A percentile compares a stretch with the other conserved stretches of the same genome.
Evolutionary conservation across 2,113 vertebrate species (phyloP).

Genomic region (Perognathus longimembris): DNA sequence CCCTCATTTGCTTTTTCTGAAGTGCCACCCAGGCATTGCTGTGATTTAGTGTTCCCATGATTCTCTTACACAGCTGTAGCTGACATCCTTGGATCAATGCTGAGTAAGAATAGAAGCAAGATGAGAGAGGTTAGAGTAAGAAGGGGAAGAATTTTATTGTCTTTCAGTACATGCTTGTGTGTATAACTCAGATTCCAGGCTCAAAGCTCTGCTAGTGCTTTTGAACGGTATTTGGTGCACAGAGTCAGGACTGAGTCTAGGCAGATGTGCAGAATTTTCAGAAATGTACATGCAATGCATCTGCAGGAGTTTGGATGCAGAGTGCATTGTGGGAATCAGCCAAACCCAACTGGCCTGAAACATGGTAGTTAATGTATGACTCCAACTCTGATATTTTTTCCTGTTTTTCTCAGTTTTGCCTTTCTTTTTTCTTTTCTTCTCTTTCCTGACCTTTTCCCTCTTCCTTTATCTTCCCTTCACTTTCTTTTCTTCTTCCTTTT

Average conservation of each 20-base stretch:
- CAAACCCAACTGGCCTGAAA: background rate
- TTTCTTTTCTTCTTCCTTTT: no score
- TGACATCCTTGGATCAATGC: background rate
- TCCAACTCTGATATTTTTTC: background rate
- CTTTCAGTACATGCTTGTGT: background rate
- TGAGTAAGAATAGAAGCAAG: slow-evolving; percentile 12
- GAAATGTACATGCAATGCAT: background rate
- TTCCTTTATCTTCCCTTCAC: no score
- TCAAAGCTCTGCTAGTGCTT: background rate
- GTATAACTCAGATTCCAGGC: background rate
- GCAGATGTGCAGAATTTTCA: background rate
- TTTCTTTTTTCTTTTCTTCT: no score
- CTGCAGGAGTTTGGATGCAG: background rate
- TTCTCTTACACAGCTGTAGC: background rate
- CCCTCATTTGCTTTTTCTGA: background rate
- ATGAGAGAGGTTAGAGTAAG: background rate
- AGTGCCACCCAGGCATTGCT: background rate
- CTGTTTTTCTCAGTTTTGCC: background rate
- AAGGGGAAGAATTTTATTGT: slow-evolving; percentile 26
- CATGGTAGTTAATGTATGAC: background rate
- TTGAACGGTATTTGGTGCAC: background rate
- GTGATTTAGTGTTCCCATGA: background rate
- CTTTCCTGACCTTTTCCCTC: no score
- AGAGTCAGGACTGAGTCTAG: background rate
- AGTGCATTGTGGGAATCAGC: background rate